Evolutionary conservation across 2,113 vertebrate species (phyloP), one percentile per base, ranked within the genome.

Genomic region (Rynchops niger): DNA sequence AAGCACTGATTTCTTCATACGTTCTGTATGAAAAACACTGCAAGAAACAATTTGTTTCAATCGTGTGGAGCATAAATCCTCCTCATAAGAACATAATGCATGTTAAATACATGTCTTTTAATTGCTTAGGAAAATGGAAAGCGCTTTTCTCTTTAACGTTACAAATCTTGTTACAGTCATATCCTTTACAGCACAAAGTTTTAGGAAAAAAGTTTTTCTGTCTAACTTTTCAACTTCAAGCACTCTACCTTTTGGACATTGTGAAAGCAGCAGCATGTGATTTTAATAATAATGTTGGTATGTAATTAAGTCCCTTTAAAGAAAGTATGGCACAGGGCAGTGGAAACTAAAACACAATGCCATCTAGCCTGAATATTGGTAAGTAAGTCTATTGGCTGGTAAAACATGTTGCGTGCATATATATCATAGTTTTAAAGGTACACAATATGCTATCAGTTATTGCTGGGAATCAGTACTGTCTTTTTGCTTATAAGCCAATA

Each of bases 11-110:
- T 88, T 76, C 12, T 63, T 94, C 32, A 38, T 30, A n/a, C 88
- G 95, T 97, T 97, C 97, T 98, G 69, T 97, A 96, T 98, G 96
- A 89, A 97, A 97, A 98, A 94, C 50, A 47, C 26, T 82, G 53
- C 17, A 87, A 80, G 42, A 84, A 90, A 92, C 27, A 25, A 50
- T 85, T 74, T 74, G 8, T 94, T 47, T 80, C 32, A 59, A 93
- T 84, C 59, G 16, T 56, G 49, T 91, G 78, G 49, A 95, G 66
- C 55, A 26, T 69, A 59, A 96, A 91, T 85, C 22, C 81, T 96
- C 77, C 34, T 67, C 30, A 8, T 58, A 40, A 42, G 36, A 92
- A 78, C 66, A 72, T 34, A 96, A 55, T 97, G 97, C 97, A 97
- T 97, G 97, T 94, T 78, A 70, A 72, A 93, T 82, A 53, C 65